A percentile compares a stretch with the other conserved stretches of the same genome.
These are phyloP conservation scores for Zaprionus vittiger DNA, from an alignment of 1,140 invertebrate genomes.

Conservation along the genomic window DNA sequence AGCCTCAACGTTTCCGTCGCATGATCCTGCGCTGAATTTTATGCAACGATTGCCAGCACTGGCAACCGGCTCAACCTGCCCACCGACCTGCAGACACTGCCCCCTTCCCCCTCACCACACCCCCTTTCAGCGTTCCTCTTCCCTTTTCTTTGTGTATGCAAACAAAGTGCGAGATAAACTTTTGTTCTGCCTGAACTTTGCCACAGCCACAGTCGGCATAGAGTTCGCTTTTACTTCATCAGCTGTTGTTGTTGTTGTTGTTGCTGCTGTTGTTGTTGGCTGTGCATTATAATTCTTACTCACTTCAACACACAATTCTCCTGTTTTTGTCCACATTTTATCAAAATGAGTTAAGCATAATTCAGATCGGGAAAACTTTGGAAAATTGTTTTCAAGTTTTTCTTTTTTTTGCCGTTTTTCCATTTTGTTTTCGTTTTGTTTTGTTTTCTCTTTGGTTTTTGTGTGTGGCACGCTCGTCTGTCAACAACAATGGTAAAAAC, in stretches of 20 bases:
- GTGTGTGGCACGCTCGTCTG: background rate
- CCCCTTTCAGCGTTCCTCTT: background rate
- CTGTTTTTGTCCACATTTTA: slow-evolving; percentile 55
- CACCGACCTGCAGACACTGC: background rate
- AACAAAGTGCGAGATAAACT: slow-evolving; percentile 81
- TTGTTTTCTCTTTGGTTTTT: background rate
- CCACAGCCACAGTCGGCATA: slow-evolving; percentile 26
- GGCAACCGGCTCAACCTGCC: background rate
- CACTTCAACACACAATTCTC: slow-evolving; percentile 29
- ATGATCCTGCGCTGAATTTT: slow-evolving; percentile 61
- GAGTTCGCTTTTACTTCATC: background rate
- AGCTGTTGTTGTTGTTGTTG: slow-evolving; percentile 7
- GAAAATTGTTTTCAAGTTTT: slow-evolving; percentile 68
- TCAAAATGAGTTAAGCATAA: slow-evolving; percentile 74
- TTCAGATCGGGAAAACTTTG: slow-evolving; percentile 45
- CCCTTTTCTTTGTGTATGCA: slow-evolving; percentile 62
- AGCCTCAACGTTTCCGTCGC: slow-evolving; percentile 44
- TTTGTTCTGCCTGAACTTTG: slow-evolving; percentile 80
- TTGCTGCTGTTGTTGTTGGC: slow-evolving; percentile 11
- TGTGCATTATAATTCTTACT: slow-evolving; percentile 56
- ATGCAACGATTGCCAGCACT: slow-evolving; percentile 53
- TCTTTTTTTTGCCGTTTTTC: slow-evolving; percentile 5
- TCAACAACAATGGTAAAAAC: slow-evolving; percentile 48
- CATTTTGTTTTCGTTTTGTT: slow-evolving; percentile 12
- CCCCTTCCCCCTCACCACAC: slow-evolving; percentile 1